Evolutionary conservation across 2,797 vertebrate species (phyloP), one percentile per base, ranked within the genome.

Genomic region (Gymnothorax reevesii): DNA sequence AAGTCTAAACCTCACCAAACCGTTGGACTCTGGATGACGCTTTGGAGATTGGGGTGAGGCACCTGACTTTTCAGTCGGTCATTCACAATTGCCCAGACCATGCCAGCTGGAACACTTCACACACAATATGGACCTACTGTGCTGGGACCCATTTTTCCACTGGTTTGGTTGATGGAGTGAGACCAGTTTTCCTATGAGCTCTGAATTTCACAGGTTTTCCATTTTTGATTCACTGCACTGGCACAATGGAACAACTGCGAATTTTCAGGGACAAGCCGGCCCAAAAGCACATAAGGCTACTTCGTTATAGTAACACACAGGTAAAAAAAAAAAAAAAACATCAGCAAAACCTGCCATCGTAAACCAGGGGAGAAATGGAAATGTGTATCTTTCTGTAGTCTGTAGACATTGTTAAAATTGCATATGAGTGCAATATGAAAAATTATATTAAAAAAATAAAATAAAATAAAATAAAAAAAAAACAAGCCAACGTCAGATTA

Each of bases 41-140:
- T 33, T 3, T 10, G 20, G 55, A 42, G 17, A 33, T 12, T 4
- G 8, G 25, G 12, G 60, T n/a, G 25, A 5, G 73, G 57, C 73
- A 4, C 25, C 52, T 54, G 77, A 55, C 20, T 52, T 52, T n/a
- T 54, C 52, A n/a, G 77, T 80, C 54, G 77, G 52, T 54, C 17
- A 20, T 55, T 80, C 77, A 80, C 15, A 79, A 79, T 52, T 54
- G 49, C 22, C 10, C 75, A 79, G 75, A 49, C 52, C 49, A 57
- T 22, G 77, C 79, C 85, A 86, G 85, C 80, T 83, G 80, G 85
- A 83, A 57, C 0, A 54, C 33, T 42, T 5, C 54, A 66, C 52
- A 25, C 62, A 4, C 49, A 62, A 83, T 25, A 80, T 62, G 54
- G 79, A 13, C 55, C 79, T 83, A 71, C 85, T 57, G 64, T 17